These are phyloP conservation scores for Zaprionus gabonicus DNA, from an alignment of 1,140 invertebrate genomes.

Conservation along the genomic window DNA sequence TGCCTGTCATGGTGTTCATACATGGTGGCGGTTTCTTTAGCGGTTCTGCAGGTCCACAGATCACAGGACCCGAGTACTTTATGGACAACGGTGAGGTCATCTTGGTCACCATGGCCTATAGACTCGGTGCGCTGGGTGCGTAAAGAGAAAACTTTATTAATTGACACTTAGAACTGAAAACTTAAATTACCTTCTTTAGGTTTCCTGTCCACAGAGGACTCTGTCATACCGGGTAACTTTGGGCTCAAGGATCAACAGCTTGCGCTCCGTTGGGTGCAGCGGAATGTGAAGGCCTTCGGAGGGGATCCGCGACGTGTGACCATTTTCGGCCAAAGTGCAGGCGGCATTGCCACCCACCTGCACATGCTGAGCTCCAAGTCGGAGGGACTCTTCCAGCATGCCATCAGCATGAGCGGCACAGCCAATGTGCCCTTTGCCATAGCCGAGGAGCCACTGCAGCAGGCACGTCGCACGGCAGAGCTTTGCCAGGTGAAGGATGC, in stretches of 20 bases:
- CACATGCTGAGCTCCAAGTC: conserved; percentile 85
- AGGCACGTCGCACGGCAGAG: conserved; percentile 71
- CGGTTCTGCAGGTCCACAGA: conserved; percentile 69
- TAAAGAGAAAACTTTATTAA: background rate
- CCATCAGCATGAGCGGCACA: conserved; percentile 87
- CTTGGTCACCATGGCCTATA: conserved; percentile 74
- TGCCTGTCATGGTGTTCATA: conserved; percentile 85
- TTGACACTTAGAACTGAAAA: too few species aligned
- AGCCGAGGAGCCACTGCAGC: conserved; percentile 84
- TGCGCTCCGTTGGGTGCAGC: conserved; percentile 85
- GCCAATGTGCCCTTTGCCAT: conserved; percentile 87
- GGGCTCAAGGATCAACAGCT: conserved; percentile 87
- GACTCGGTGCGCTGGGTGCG: conserved; percentile 76
- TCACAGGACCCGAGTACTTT: conserved; percentile 84
- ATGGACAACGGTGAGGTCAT: conserved; percentile 79
- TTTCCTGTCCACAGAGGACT: conserved; percentile 83
- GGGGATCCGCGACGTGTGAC: conserved; percentile 86
- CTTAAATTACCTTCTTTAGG: conserved; percentile 32
- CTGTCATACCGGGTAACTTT: conserved; percentile 85
- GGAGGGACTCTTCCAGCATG: conserved; percentile 85
- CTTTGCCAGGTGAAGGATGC: conserved; percentile 60
- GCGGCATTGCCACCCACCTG: conserved; percentile 85
- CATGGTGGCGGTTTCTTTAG: conserved; percentile 85
- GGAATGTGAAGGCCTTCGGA: conserved; percentile 78
- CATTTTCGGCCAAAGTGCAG: conserved; percentile 87